Conservation (phyloP, 35 echinoderm and acorn worm genomes). For the Hemicentrotus pulcherrimus region DNA sequence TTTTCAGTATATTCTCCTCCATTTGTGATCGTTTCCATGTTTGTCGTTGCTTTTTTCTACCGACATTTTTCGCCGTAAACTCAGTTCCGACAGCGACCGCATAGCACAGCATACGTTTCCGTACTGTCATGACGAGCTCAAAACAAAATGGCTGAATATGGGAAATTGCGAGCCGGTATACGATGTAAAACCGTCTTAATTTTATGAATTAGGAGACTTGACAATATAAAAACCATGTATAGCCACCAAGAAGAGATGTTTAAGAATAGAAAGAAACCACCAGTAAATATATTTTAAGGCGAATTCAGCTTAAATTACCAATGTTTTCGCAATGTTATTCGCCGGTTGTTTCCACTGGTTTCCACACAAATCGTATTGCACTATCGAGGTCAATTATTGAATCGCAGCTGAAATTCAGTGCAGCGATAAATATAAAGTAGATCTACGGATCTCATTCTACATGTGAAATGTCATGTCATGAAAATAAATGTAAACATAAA, state of each 20-base stretch:
- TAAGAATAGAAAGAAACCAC: neutral
- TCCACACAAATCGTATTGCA: neutral
- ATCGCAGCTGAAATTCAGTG: too few relatives aligned
- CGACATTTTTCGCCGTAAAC: conserved; percentile 42
- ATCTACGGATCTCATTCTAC: too few relatives aligned
- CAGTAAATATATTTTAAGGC: neutral
- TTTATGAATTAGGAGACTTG: neutral
- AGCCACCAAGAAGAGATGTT: neutral
- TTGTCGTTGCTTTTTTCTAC: neutral
- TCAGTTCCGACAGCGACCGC: neutral
- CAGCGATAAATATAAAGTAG: too few relatives aligned
- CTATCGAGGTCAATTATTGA: too few relatives aligned
- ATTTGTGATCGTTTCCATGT: conserved; percentile 7
- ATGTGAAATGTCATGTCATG: too few relatives aligned
- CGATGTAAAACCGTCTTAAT: neutral
- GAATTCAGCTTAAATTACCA: neutral
- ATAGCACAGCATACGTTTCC: conserved; percentile 44
- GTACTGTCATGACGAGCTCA: conserved; percentile 28
- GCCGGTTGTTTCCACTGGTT: neutral
- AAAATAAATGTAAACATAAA: too few relatives aligned
- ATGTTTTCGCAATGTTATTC: neutral
- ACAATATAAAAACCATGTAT: neutral
- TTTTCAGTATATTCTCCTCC: neutral
- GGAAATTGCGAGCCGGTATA: conserved; percentile 33
- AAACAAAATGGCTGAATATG: conserved; percentile 46